A percentile compares a stretch with the other conserved stretches of the same genome.
Evolutionary conservation across 2,113 vertebrate species (phyloP).

Genomic region (Poeciliopsis occidentalis): DNA sequence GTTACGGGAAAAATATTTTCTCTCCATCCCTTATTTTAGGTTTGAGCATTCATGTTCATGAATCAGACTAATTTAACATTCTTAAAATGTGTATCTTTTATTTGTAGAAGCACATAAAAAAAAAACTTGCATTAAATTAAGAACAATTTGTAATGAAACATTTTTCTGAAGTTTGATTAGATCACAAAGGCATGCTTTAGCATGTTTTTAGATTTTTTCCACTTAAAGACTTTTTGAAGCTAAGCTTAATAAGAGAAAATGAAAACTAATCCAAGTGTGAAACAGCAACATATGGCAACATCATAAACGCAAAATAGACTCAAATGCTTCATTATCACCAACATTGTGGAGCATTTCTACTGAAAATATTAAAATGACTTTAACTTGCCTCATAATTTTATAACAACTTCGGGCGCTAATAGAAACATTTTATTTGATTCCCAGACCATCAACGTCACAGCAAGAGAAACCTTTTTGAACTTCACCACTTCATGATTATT

Average conservation of each 20-base stretch:
- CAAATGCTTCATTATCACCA: not conserved
- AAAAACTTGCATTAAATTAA: not conserved
- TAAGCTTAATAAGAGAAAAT: not conserved
- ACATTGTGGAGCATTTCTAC: not conserved
- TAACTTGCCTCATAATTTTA: not conserved
- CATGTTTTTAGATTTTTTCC: not conserved
- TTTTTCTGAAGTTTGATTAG: not conserved
- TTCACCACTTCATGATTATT: not conserved
- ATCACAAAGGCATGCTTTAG: no score
- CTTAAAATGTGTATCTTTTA: not conserved
- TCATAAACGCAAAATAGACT: not conserved
- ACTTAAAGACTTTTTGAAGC: not conserved
- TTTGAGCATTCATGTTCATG: slow-evolving; percentile 4
- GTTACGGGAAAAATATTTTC: slow-evolving; percentile 14
- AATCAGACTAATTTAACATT: not conserved
- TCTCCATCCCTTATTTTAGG: slow-evolving; percentile 2
- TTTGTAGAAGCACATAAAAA: not conserved
- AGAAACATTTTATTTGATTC: not conserved
- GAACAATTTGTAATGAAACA: slow-evolving; percentile 3
- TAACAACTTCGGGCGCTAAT: not conserved
- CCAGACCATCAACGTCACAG: no score
- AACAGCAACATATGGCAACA: not conserved
- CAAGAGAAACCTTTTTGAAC: no score
- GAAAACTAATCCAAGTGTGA: not conserved
- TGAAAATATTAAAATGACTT: not conserved